These are phyloP conservation scores for Xylocopa sonorina DNA, from an alignment of 1,140 invertebrate genomes.

Conservation along the genomic window DNA sequence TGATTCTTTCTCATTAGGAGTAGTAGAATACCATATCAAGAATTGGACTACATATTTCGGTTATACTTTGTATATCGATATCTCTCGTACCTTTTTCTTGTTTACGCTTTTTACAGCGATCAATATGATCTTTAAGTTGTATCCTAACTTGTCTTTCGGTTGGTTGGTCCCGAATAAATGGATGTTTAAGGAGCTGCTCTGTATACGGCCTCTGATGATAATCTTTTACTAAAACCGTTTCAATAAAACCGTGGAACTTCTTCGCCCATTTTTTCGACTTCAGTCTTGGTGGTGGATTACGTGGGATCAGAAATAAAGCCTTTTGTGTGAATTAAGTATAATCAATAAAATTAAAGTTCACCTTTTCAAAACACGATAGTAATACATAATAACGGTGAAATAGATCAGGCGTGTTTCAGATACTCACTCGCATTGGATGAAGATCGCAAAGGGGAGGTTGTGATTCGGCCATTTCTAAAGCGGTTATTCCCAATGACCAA, in stretches of 20 bases:
- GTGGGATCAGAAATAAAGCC: slow-evolving; percentile 98
- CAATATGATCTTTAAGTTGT: slow-evolving; percentile 99
- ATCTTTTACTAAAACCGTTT: slow-evolving; percentile 96
- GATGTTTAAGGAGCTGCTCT: slow-evolving; percentile 98
- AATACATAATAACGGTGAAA: background rate
- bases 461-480: slow-evolving; percentile 99
- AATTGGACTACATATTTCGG: too few relatives aligned
- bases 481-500: slow-evolving; percentile 99
- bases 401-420: background rate
- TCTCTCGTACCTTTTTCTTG: slow-evolving; percentile 87
- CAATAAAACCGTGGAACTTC: slow-evolving; percentile 96
- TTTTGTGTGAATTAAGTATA: slow-evolving; percentile 53
- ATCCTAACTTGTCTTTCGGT: slow-evolving; percentile 98
- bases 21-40: too few relatives aligned
- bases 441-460: slow-evolving; percentile 99
- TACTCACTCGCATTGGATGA: slow-evolving; percentile 96
- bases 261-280: slow-evolving; percentile 99
- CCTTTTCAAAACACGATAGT: background rate
- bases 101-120: slow-evolving; percentile 97
- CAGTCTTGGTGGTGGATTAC: slow-evolving; percentile 97
- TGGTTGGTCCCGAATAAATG: slow-evolving; percentile 98
- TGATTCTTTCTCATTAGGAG: too few relatives aligned
- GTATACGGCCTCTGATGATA: slow-evolving; percentile 99
- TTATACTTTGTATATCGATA: background rate
- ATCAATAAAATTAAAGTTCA: slow-evolving; percentile 18